Conservation (phyloP, 1,140 invertebrate species). For the Aleiodes sp. region DNA sequence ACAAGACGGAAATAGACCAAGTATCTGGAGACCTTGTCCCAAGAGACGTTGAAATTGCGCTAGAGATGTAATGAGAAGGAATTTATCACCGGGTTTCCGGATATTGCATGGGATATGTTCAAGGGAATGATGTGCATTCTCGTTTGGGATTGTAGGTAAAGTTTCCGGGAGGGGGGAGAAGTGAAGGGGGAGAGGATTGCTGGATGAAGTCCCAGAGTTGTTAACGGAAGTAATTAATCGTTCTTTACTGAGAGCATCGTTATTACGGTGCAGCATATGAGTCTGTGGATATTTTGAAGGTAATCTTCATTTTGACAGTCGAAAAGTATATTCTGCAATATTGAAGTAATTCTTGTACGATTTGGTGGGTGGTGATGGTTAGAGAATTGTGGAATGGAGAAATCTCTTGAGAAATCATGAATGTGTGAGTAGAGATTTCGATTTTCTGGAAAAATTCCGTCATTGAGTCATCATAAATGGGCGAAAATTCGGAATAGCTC, state of each 20-base stretch:
- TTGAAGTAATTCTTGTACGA: too few relatives aligned
- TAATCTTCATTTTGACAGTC: not conserved
- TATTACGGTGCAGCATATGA: not conserved
- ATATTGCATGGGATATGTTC: constrained; percentile 12
- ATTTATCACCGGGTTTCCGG: constrained; percentile 14
- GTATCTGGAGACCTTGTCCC: constrained; percentile 4
- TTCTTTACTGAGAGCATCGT: constrained; percentile 14
- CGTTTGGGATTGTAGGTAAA: constrained; percentile 5
- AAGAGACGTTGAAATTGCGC: constrained; percentile 11
- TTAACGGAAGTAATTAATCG: constrained; percentile 27
- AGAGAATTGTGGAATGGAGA: too few relatives aligned
- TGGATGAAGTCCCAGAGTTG: not conserved
- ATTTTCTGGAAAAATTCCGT: too few relatives aligned
- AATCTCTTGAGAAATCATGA: too few relatives aligned
- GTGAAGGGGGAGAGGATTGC: not conserved
- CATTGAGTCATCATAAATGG: too few relatives aligned
- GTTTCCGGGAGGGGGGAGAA: not conserved
- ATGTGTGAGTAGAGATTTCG: too few relatives aligned
- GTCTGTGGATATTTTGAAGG: not conserved
- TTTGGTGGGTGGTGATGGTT: too few relatives aligned
- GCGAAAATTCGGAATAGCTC: too few relatives aligned
- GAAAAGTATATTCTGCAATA: not conserved
- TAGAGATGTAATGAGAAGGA: constrained; percentile 16
- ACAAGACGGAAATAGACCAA: constrained; percentile 10
- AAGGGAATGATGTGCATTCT: constrained; percentile 7